Base-by-base conservation (phyloP, 2,888 invertebrate genomes). In the Agonum fuliginosum region DNA sequence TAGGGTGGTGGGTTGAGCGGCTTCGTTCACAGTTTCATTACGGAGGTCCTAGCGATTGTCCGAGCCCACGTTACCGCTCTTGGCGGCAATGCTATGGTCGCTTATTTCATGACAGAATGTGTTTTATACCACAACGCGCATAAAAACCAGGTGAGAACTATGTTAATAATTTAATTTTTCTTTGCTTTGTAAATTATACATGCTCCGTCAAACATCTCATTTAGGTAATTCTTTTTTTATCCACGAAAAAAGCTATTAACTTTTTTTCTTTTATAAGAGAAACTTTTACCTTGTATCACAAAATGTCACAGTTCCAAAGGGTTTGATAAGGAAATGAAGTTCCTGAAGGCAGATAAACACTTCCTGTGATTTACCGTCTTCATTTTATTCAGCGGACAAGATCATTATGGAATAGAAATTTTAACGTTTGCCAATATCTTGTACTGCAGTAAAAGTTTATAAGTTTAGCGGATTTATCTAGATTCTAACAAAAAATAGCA, bases 51-150 rank as follows among this genome's bases (percentile, higher is more conserved):
- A 82, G 97, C 97, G 0, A 96, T 98, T 80, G 95, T 96, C 0
- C 91, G 98, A 71, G 96, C 98, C 2, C 97, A 98, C 87, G 96
- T 98, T 24, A 93, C 94, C 0, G 95, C 97, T 0, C 87, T 98
- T 30, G 97, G 98, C 22, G 98, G 98, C 2, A 98, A 98, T 87
- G 97, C 97, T 0, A 93, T 99, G 89, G 95, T 97, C 0, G 95
- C 97, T 0, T 98, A 96, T 87, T 96, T 95, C 86, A 93, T 98
- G 91, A 95, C 94, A 6, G 96, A 98, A 87, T 93, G 97, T 81
- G 93, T 97, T 83, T 88, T 99, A 43, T 92, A 95, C 78, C 95
- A 97, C 86, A 97, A 96, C 86, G 94, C 96, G 80, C 97, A 98
- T 85, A 98, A 98, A 87, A 98, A 98, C 88, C 98, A 98, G 92